Base-by-base conservation (phyloP, 1,140 invertebrate genomes). In the Penaeus japonicus region DNA sequence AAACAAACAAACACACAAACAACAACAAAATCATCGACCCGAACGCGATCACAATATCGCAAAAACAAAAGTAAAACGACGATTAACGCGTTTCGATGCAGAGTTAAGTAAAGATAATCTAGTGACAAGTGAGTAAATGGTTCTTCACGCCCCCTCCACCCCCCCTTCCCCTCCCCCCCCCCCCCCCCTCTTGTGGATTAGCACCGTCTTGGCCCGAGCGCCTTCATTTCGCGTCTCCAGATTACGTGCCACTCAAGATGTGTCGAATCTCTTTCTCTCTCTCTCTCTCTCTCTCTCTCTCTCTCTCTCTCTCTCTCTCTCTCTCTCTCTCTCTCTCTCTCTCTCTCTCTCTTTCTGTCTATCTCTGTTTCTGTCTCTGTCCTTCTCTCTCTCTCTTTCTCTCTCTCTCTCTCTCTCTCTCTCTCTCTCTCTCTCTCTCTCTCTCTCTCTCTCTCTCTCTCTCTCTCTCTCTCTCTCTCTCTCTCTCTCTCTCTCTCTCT, bases 211-310 rank as follows among this genome's bases (percentile, higher is more conserved):
- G 47, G 84, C 77, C 84, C 84, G 57, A 27, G 35, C 79, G 77
- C 57, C 85, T 78, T 87, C 81, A 77, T 80, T 87, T 80, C 73
- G 35, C 77, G 75, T 80, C 85, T 87, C 57, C 77, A 87, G 85
- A 87, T 87, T 87, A 87, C 78, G 85, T 87, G 85, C 85, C 84
- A 87, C 85, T 87, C 85, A 87, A 87, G 85, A 77, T 87, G 85
- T 87, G 85, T 87, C 77, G 85, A 86, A 53, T 39, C 65, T 35
- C 82, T 62, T 59, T 24, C 73, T n/a, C 30, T 22, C 70, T 59
- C 32, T 2, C 65, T n/a, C 70, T 73, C 32, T 30, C 47, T 47
- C 70, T 47, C 15, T 39, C 39, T 12, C 24, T 30, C 5, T 18
- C n/a, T 59, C 57, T 32, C 59, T 5, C 57, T 18, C 24, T 65